A percentile compares a stretch with the other conserved stretches of the same genome.
phyloP scores from a whole-genome alignment of 2,113 vertebrate species.

The Petaurus breviceps region DNA sequence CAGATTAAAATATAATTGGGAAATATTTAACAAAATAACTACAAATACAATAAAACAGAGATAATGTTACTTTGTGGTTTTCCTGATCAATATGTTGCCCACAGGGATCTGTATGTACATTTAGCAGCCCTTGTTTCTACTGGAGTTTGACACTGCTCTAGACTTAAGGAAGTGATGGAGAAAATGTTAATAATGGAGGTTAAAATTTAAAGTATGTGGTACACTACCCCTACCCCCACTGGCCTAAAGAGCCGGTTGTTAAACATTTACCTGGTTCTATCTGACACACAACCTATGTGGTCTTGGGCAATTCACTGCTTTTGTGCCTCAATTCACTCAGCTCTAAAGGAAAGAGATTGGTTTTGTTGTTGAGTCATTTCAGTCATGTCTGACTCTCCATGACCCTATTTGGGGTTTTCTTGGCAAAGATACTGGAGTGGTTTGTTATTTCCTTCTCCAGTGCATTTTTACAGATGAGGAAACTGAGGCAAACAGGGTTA shows the following conservation, averaged over 20 bases:
- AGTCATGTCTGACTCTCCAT: neutral
- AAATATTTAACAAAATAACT: neutral
- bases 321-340: neutral
- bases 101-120: neutral
- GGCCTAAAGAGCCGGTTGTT: neutral
- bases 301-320: neutral
- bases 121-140: neutral
- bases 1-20: neutral
- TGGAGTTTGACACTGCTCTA: neutral
- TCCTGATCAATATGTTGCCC: neutral
- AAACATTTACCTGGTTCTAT: neutral
- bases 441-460: neutral
- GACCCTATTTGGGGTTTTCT: neutral
- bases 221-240: no score
- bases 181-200: neutral
- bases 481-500: neutral
- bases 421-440: neutral
- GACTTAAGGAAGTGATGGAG: neutral
- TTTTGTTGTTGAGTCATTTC: neutral
- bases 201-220: neutral
- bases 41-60: neutral
- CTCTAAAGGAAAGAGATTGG: neutral
- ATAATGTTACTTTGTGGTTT: neutral
- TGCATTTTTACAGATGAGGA: neutral
- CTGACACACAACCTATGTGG: neutral